These are phyloP conservation scores for Parus major DNA, from an alignment of 2,113 vertebrate genomes.

Conservation along the genomic window DNA sequence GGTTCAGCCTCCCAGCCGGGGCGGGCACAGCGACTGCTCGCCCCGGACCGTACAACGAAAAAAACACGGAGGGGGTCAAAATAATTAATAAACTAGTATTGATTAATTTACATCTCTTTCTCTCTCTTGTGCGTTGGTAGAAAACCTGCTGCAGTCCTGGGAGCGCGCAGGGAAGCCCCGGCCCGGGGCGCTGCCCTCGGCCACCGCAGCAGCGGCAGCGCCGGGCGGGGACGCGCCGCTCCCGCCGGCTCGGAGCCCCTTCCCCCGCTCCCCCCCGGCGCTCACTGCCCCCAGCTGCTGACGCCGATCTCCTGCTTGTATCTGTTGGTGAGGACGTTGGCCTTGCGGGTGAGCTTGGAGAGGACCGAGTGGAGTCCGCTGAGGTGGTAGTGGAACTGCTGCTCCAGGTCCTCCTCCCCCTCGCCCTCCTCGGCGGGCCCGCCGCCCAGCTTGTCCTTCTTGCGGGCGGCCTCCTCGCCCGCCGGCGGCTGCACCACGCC, in stretches of 20 bases:
- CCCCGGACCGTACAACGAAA: constrained; percentile 43
- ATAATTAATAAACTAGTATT: constrained; percentile 70
- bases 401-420: constrained; percentile 86
- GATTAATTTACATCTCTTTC: constrained; percentile 72
- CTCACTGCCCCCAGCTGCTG: constrained; percentile 85
- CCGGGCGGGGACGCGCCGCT: constrained; percentile 32
- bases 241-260: neutral
- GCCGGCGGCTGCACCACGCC: constrained; percentile 83
- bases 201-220: constrained; percentile 48
- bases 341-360: constrained; percentile 91
- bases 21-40: constrained; percentile 13
- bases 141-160: constrained; percentile 58
- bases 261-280: neutral
- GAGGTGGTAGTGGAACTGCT: constrained; percentile 93
- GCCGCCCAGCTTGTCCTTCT: constrained; percentile 75
- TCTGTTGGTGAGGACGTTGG: constrained; percentile 91
- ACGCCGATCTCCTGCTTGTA: constrained; percentile 96
- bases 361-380: constrained; percentile 92
- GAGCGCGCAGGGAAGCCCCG: neutral
- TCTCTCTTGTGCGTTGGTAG: constrained; percentile 71
- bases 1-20: neutral
- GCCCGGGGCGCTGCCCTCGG: neutral
- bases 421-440: constrained; percentile 76
- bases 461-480: constrained; percentile 75
- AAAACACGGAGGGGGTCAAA: neutral